These are phyloP conservation scores for Hemiprocne comata DNA, from an alignment of 2,113 vertebrate genomes.

Conservation along the genomic window DNA sequence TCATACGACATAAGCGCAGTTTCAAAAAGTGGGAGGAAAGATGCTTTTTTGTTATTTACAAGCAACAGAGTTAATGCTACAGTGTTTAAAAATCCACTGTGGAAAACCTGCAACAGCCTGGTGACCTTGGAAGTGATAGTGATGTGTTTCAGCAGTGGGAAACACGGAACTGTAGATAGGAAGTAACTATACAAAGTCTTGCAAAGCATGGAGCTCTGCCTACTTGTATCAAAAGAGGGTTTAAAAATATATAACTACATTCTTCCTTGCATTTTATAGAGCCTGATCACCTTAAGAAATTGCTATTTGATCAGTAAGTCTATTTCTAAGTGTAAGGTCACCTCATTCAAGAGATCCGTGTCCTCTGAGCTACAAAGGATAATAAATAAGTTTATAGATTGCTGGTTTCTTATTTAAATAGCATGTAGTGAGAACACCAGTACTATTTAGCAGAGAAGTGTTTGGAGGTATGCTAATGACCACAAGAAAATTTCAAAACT, in stretches of 20 bases:
- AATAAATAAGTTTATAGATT: conserved; percentile 43
- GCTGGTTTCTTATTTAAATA: conserved; percentile 36
- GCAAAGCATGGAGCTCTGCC: background rate
- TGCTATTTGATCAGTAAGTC: background rate
- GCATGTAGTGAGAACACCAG: background rate
- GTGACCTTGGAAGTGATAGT: background rate
- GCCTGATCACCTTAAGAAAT: conserved; percentile 7
- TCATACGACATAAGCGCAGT: background rate
- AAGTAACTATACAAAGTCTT: background rate
- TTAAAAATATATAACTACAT: background rate
- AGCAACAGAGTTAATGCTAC: background rate
- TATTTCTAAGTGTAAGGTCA: background rate
- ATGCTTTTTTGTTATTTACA: background rate
- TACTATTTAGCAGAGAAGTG: conserved; percentile 16
- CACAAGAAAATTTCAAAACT: conserved; percentile 50
- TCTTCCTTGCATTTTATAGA: conserved; percentile 9
- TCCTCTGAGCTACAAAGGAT: background rate
- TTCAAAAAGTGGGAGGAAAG: background rate
- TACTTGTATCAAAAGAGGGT: background rate
- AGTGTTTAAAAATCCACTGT: background rate
- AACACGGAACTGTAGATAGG: background rate
- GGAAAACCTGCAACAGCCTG: background rate
- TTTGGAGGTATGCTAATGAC: conserved; percentile 59
- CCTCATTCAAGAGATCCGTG: background rate
- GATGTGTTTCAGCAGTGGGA: background rate